Evolutionary conservation across 2,888 invertebrate genomes (phyloP), one percentile per base, ranked within the genome.

Genomic region (Troides helena): DNA sequence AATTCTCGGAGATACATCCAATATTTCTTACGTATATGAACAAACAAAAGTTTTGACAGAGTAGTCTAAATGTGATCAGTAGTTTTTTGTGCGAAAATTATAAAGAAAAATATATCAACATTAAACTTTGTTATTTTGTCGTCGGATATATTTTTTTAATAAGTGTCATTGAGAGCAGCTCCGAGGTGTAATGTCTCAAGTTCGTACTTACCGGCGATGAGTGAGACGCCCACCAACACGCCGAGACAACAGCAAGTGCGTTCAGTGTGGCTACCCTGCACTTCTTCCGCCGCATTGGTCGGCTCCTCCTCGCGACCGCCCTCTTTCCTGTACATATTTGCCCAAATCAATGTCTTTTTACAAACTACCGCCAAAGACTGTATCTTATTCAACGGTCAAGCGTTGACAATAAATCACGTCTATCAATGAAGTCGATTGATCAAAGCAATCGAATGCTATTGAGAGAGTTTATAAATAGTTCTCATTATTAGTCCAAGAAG

Each of bases 211-310:
- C 93, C 92, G 90, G 92, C 91, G 82, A 92, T 89, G 88, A 93
- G 90, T 81, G 90, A 90, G 86, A 92, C 83, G 85, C 92, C 92
- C 85, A 93, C 89, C 86, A 93, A 87, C 81, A 91, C 88, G 84
- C 89, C 93, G 83, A 92, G 88, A 84, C 89, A 92, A 86, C 92
- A 93, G 86, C 93, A 92, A 76, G 90, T 88, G 82, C 90, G 91
- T 79, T 92, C 92, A 72, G 82, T 89, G 83, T 89, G 90, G 85
- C 87, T 85, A 78, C 86, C 81, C 76, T 81, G 84, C 77, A 81
- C 82, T 82, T 82, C 85, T 77, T 80, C 87, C 83, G 83, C 78
- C 85, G 86, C 84, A 84, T 85, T 85, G 86, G 90, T 86, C 78
- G 90, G 85, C 87, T 85, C 89, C 88, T 89, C 88, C 88, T 88